A percentile compares a stretch with the other conserved stretches of the same genome.
phyloP scores from a whole-genome alignment of 2,797 vertebrate genomes.

The Mycteria americana region DNA sequence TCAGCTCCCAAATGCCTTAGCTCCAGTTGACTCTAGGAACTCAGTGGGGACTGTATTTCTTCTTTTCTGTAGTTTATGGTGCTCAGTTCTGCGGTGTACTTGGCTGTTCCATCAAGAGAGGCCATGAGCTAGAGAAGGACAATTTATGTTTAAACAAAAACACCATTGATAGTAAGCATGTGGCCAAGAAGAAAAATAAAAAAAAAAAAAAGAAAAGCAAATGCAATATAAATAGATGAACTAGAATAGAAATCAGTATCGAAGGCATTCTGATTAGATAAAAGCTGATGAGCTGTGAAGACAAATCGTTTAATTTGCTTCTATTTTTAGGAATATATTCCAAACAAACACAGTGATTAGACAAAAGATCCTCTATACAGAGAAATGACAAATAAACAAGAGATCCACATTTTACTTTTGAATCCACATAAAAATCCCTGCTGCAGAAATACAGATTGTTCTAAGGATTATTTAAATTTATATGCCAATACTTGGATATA shows the following conservation, averaged over 20 bases:
- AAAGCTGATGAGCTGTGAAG: constrained; percentile 8
- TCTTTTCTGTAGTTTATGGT: background rate
- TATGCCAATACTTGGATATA: background rate
- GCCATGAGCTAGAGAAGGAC: background rate
- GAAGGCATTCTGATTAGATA: constrained; percentile 25
- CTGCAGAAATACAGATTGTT: background rate
- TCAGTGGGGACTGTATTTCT: background rate
- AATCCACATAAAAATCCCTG: background rate
- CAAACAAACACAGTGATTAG: constrained; percentile 33
- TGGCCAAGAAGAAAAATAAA: background rate
- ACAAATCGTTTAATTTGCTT: constrained; percentile 21
- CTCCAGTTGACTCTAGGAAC: background rate
- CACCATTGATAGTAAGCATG: background rate
- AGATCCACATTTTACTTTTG: background rate
- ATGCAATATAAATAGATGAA: constrained; percentile 6
- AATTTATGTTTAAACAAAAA: background rate
- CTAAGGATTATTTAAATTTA: background rate
- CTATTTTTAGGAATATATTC: constrained; percentile 27
- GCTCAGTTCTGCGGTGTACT: background rate
- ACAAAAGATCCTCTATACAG: background rate
- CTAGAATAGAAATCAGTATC: constrained; percentile 13
- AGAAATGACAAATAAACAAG: background rate
- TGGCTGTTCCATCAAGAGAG: background rate
- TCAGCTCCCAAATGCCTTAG: background rate
- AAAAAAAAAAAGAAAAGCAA: background rate